Base-by-base conservation (phyloP, 1,140 invertebrate species). In the Macrotrachela quadricornifera region DNA sequence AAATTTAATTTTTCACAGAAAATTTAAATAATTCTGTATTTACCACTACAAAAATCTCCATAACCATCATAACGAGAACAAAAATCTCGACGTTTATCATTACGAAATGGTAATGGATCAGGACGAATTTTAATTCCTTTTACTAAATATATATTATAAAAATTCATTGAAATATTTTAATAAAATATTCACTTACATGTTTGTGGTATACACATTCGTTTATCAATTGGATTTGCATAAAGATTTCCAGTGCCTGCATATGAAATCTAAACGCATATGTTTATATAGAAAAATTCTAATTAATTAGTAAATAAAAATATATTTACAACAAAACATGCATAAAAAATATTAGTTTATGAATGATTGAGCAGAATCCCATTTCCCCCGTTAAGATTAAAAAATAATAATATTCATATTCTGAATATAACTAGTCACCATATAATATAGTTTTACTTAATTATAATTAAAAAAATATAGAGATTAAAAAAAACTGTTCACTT, bases 31-130 rank as follows among this genome's bases (percentile, higher is more conserved):
- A 44, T 47, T 44, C 21, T 48, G 17, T 12, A 46, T 50, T 51
- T 60, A 68, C 66, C 56, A 56, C 69, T 63, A 66, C 73, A 74
- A 56, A 74, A 73, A 16, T 71, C 63, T 18, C 60, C 62, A 57
- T 71, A 72, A 10, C 68, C 64, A 51, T 68, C 63, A 62, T 69
- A 65, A 50, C 64, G 63, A 39, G 60, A 58, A 60, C 73, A 74
- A 55, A 74, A 71, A 43, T 63, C 59, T 55, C 68, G 58, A 52
- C 69, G 60, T 46, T 59, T 56, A 40, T 65, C 60, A 62, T 73
- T 73, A 44, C 64, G 61, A 30, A 60, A 59, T 11, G 62, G 63
- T 40, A 64, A 56, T 11, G 69, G 67, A 57, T 73, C 69, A 18
- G 71, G 69, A 36, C 67, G 62, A 16, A 68, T 59, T 44, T 62